Evolutionary conservation across 1,140 invertebrate genomes (phyloP), one percentile per base, ranked within the genome.

Genomic region (Eumeta japonica): DNA sequence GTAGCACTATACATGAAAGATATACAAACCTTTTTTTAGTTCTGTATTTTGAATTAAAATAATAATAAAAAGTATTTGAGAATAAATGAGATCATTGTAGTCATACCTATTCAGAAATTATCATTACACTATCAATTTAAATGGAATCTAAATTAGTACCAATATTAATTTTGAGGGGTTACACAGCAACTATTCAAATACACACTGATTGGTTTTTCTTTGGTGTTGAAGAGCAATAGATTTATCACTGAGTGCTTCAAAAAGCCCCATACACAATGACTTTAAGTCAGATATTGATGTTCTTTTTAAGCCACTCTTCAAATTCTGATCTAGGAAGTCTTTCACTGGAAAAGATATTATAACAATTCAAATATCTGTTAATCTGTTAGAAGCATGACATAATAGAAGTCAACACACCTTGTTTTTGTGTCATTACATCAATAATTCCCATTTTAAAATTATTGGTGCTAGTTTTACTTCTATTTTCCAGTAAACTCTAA

Each of bases 211-310:
- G 1, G 89, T 86, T 76, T 90, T 90, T 46, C 86, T 85, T 52
- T 92, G 89, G 73, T 92, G 89, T 29, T 82, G 81, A 2, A 92
- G 58, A 9, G 89, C 89, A 17, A 90, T 65, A 27, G 84, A 87
- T 77, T 92, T 92, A 58, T 92, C 90, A 66, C 89, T 89, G 10
- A 92, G 72, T 18, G 89, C 82, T 62, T 94, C 90, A 38, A 92
- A 75, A 9, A 92, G 65, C 10, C 87, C 87, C 28, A 85, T 71
- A 46, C 88, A 88, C 10, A 92, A 58, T 3, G 83, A 83, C 48
- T 87, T 86, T 5, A 92, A 67, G 63, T 92, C 89, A 10, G 81
- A 75, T 41, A 84, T 82, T n/a, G 85, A 81, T 46, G 82, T 85
- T 33, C 83, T 81, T 43, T 86, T 81, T 10, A 84, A 54, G 15